Evolutionary conservation across 2,888 invertebrate genomes (phyloP), one percentile per base, ranked within the genome.

Genomic region (Dusona sp.): DNA sequence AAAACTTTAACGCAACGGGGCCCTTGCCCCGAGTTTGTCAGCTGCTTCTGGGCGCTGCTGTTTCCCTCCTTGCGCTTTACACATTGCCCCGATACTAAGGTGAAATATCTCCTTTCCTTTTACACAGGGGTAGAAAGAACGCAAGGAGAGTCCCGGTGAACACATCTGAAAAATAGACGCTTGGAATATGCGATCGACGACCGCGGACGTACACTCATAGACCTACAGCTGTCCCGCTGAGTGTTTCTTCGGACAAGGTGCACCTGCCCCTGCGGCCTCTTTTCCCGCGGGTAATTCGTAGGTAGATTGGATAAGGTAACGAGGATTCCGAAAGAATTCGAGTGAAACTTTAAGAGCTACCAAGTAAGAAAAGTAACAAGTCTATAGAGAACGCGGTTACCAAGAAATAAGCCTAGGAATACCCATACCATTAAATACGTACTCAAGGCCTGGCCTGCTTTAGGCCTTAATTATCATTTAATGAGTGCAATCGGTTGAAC

Each of bases 141-240:
- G 11, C 9, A 13, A 67, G 57, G 19, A 85, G 61, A 87, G 84
- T 61, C 45, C 75, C 79, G 33, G 33, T 33, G 16, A 42, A 57
- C 72, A 48, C 77, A 72, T 86, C 86, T 84, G 84, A 61, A 83
- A 82, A 77, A 48, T 77, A 77, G 65, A 73, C 77, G 84, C 84
- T 86, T 80, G 84, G 88, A 89, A 84, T 86, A 79, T 88, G 78
- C 85, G 80, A 73, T 80, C 86, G 83, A 86, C 86, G 74, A 85
- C 74, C 82, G 74, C 54, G 86, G 67, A 61, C 65, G 72, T 79
- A 79, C 72, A 48, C 83, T 79, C 83, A 72, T 79, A 86, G 83
- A 79, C 65, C 80, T 83, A 86, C 86, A 86, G 86, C 79, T 86
- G 86, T 86, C 79, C 72, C 83, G 73, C 13, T 68, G 64, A 68